Conservation (phyloP, 2,113 vertebrate species). For the Oreocharis arfaki region DNA sequence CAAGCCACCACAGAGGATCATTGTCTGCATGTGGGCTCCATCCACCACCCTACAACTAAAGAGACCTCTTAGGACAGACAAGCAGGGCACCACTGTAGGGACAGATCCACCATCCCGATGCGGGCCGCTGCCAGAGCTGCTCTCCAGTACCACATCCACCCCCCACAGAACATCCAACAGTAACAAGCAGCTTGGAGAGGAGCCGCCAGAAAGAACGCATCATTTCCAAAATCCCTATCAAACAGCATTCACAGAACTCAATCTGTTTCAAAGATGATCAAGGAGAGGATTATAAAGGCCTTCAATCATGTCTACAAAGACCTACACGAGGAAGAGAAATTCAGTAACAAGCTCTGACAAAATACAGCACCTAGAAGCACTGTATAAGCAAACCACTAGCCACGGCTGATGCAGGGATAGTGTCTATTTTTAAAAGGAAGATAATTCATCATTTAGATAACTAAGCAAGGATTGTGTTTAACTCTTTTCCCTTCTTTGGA, state of each 20-base stretch:
- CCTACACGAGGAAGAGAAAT: background rate
- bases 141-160: background rate
- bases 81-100: background rate
- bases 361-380: background rate
- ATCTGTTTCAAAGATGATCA: background rate
- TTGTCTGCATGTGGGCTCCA: fast-evolving
- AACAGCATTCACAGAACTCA: background rate
- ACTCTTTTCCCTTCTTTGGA: background rate
- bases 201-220: background rate
- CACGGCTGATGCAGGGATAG: background rate
- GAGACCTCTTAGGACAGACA: fast-evolving
- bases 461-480: background rate
- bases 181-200: background rate
- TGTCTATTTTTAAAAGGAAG: background rate
- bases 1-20: background rate
- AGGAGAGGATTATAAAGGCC: background rate
- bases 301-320: background rate
- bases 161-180: fast-evolving
- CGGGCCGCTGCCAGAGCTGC: background rate
- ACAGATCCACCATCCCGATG: background rate
- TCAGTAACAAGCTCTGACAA: background rate
- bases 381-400: background rate
- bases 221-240: background rate
- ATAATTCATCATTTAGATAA: background rate
- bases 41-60: fast-evolving